Percentiles rank a stretch among this genome's conserved stretches.
phyloP scores from a whole-genome alignment of 2,797 vertebrate species.

The Melanotaenia trifasciata region DNA sequence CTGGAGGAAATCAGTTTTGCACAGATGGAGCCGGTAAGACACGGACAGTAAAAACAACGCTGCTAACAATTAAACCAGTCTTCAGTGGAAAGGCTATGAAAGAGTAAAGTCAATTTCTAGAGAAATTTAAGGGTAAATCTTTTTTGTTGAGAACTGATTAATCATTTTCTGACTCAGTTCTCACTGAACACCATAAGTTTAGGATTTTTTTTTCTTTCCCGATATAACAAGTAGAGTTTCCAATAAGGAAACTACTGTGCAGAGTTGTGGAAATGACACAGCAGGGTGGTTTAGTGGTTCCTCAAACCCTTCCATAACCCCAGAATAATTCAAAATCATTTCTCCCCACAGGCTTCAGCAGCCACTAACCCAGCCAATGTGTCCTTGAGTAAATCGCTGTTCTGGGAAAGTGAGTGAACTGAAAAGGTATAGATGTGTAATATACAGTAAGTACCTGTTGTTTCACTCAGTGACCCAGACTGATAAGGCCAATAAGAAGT shows the following conservation, averaged over 20 bases:
- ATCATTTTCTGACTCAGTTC: slow-evolving; percentile 14
- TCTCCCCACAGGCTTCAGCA: slow-evolving; percentile 28
- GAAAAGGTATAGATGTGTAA: slow-evolving; percentile 13
- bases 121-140: background rate
- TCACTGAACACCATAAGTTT: background rate
- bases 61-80: slow-evolving; percentile 1
- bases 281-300: slow-evolving; percentile 45
- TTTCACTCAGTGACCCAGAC: background rate
- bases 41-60: slow-evolving; percentile 1
- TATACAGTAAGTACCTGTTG: background rate
- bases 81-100: slow-evolving; percentile 4
- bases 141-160: slow-evolving; percentile 12
- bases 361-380: slow-evolving; percentile 30
- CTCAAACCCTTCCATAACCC: slow-evolving; percentile 39
- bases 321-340: slow-evolving; percentile 24
- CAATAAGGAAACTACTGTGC: slow-evolving; percentile 24
- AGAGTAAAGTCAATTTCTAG: background rate
- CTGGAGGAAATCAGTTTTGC: slow-evolving; percentile 19
- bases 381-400: slow-evolving; percentile 37
- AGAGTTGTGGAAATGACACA: slow-evolving; percentile 44
- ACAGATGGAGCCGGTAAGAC: slow-evolving; percentile 14
- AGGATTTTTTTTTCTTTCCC: slow-evolving; percentile 28
- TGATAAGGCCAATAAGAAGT: slow-evolving; percentile 6
- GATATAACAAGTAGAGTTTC: slow-evolving; percentile 35
- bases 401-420: slow-evolving; percentile 38